Conservation (phyloP, 2,888 invertebrate genomes). For the Lysandra coridon region DNA sequence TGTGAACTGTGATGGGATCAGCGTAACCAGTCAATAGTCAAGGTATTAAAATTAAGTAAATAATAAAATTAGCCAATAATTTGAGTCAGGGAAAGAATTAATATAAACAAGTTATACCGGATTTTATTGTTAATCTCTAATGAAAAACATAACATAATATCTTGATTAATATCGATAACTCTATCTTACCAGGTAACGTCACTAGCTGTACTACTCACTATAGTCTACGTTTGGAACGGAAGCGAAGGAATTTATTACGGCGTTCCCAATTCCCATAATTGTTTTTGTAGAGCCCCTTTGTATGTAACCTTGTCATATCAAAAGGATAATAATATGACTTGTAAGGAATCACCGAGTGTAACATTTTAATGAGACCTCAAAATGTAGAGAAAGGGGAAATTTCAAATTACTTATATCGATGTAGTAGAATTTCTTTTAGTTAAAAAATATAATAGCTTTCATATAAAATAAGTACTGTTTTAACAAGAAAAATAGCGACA, state of each 20-base stretch:
- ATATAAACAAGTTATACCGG: not conserved
- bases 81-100: too few relatives aligned
- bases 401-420: not conserved
- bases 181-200: not conserved
- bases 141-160: not conserved
- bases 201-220: not conserved
- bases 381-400: not conserved
- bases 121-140: not conserved
- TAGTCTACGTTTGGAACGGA: not conserved
- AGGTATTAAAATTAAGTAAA: not conserved
- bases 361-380: not conserved
- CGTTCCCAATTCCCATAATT: not conserved
- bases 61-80: not conserved
- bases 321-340: not conserved
- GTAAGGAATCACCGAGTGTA: constrained; percentile 3
- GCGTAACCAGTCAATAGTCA: too few relatives aligned
- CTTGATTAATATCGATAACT: not conserved
- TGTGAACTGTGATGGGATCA: too few relatives aligned
- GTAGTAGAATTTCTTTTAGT: too few relatives aligned
- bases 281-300: not conserved
- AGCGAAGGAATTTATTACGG: not conserved
- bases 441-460: too few relatives aligned
- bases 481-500: too few relatives aligned
- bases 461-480: too few relatives aligned
- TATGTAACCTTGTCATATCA: not conserved